Conservation (phyloP, 2,888 invertebrate species). For the Stenolophus ochropezus region DNA sequence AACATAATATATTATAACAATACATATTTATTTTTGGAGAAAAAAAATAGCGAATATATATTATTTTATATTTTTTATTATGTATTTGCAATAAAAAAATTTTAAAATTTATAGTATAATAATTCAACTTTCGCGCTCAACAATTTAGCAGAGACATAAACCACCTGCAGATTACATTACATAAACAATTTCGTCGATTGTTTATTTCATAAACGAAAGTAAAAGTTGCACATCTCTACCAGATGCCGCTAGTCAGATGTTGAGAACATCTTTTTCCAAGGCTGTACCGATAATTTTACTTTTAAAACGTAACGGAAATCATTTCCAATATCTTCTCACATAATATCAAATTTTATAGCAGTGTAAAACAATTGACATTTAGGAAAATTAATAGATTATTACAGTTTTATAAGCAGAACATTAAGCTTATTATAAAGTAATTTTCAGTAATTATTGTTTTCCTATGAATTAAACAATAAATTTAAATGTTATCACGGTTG, state of each 20-base stretch:
- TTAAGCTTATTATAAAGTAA: neutral
- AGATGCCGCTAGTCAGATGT: conserved; percentile 48
- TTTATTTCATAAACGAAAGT: conserved; percentile 39
- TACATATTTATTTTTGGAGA: too few relatives aligned
- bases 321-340: neutral
- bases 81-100: neutral
- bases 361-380: neutral
- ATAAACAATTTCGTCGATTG: neutral
- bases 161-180: conserved; percentile 27
- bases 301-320: neutral
- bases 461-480: neutral
- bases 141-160: conserved; percentile 13
- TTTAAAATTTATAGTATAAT: neutral
- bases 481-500: too few relatives aligned
- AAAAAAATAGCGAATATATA: neutral
- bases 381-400: neutral
- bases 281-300: neutral
- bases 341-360: neutral
- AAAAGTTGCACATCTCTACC: conserved; percentile 41
- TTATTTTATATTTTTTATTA: too few relatives aligned
- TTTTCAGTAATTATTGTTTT: neutral
- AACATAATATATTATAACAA: too few relatives aligned
- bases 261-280: neutral
- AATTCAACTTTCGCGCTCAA: neutral
- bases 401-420: too few relatives aligned